These are phyloP conservation scores for Hirtodrosophila confusa DNA, from an alignment of 2,888 invertebrate species.

Conservation along the genomic window DNA sequence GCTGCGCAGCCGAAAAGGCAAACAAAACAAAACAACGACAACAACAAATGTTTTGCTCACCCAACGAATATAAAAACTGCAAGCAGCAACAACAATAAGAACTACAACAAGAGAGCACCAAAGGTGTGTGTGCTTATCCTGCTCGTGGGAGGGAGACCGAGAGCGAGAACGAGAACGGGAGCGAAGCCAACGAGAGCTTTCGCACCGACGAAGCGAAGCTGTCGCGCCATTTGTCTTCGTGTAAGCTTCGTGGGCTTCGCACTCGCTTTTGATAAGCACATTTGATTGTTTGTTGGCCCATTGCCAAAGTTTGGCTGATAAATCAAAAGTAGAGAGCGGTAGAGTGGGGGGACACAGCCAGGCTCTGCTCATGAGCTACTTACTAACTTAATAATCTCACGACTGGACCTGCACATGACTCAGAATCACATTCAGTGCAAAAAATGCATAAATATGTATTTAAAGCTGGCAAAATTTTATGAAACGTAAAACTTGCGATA, in stretches of 20 bases:
- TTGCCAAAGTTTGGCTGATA: constrained; percentile 58
- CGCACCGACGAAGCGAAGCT: constrained; percentile 34
- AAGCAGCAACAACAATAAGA: constrained; percentile 22
- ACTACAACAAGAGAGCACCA: constrained; percentile 6
- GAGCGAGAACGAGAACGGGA: constrained; percentile 23
- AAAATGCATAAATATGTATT: constrained; percentile 54
- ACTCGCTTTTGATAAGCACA: constrained; percentile 44
- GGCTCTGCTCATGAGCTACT: constrained; percentile 1
- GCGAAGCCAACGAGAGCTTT: constrained; percentile 24
- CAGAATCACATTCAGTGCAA: constrained; percentile 5
- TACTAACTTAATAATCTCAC: constrained; percentile 26
- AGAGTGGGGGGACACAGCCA: neutral
- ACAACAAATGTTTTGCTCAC: constrained; percentile 38
- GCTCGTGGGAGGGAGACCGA: constrained; percentile 26
- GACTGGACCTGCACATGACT: constrained; percentile 12
- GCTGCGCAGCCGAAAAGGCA: constrained; percentile 36
- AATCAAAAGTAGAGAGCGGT: constrained; percentile 35
- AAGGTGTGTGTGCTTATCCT: constrained; percentile 51
- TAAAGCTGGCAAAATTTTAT: constrained; percentile 78
- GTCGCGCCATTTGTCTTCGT: constrained; percentile 47
- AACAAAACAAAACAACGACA: constrained; percentile 52
- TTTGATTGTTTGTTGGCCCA: constrained; percentile 22
- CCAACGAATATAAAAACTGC: constrained; percentile 49
- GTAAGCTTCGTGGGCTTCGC: constrained; percentile 28
- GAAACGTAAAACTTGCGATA: constrained; percentile 82